Evolutionary conservation across 2,113 vertebrate genomes (phyloP).

Genomic region (Tichodroma muraria): DNA sequence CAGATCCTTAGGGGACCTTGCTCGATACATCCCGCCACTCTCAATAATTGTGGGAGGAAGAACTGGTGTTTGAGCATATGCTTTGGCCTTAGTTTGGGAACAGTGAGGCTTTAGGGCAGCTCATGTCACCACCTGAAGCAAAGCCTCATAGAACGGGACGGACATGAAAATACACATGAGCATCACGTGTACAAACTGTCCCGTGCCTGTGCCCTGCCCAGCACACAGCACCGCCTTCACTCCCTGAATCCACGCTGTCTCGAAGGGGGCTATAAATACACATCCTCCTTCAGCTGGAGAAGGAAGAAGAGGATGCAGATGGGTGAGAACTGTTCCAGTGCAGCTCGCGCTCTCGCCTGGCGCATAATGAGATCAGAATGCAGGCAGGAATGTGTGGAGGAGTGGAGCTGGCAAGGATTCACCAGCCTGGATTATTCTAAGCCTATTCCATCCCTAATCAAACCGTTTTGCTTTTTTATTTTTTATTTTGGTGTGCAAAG

Average conservation of each 20-base stretch:
- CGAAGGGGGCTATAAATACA: constrained; percentile 2
- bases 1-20: background rate
- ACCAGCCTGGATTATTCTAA: constrained; percentile 47
- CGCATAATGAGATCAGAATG: constrained; percentile 56
- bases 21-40: background rate
- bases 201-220: background rate
- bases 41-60: background rate
- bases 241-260: background rate
- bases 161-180: background rate
- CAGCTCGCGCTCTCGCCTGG: background rate
- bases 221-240: background rate
- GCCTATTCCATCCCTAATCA: constrained; percentile 23
- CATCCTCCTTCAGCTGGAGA: constrained; percentile 4
- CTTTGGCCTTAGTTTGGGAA: background rate
- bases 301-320: constrained; percentile 50
- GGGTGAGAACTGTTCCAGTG: constrained; percentile 53
- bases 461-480: background rate
- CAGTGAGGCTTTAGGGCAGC: background rate
- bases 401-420: constrained; percentile 61
- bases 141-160: background rate
- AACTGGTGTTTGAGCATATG: background rate
- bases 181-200: background rate
- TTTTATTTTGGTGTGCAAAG: background rate
- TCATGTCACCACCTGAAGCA: background rate
- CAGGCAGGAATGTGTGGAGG: constrained; percentile 65